These are phyloP conservation scores for Phyllopteryx taeniolatus DNA, from an alignment of 2,113 vertebrate genomes.

Conservation along the genomic window DNA sequence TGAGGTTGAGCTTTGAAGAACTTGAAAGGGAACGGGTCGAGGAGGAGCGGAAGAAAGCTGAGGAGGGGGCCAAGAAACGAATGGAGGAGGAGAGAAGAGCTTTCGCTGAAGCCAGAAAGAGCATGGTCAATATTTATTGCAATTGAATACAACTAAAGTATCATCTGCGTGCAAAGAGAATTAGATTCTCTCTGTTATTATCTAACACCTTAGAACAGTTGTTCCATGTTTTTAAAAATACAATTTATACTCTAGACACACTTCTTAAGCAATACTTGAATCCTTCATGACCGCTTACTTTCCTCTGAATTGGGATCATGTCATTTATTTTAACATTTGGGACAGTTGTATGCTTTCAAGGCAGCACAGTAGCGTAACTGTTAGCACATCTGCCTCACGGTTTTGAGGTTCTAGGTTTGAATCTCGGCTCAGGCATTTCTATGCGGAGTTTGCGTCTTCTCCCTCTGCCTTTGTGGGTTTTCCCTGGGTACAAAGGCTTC, in stretches of 20 bases:
- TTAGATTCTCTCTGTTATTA: not conserved
- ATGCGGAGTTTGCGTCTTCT: too few species aligned
- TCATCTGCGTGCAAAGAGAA: not conserved
- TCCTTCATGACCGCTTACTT: too few species aligned
- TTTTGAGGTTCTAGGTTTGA: too few species aligned
- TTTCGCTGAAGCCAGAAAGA: conserved; percentile 92
- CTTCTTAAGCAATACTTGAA: too few species aligned
- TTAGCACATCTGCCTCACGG: too few species aligned
- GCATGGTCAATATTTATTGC: conserved; percentile 77
- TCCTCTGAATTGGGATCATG: too few species aligned
- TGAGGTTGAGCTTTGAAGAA: conserved; percentile 93
- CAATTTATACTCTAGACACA: not conserved
- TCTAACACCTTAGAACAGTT: not conserved
- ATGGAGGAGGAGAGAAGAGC: conserved; percentile 90
- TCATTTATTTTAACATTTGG: too few species aligned
- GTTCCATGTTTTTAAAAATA: not conserved
- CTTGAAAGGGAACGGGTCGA: conserved; percentile 88
- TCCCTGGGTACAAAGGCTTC: too few species aligned
- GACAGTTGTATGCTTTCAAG: too few species aligned
- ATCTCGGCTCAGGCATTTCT: too few species aligned
- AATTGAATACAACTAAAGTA: not conserved
- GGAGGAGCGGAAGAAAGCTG: conserved; percentile 83
- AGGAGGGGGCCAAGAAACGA: conserved; percentile 84
- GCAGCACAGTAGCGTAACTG: too few species aligned
- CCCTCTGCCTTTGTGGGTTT: too few species aligned